Conservation (phyloP, 2,888 invertebrate species). For the Cordylochernes scorpioides region DNA sequence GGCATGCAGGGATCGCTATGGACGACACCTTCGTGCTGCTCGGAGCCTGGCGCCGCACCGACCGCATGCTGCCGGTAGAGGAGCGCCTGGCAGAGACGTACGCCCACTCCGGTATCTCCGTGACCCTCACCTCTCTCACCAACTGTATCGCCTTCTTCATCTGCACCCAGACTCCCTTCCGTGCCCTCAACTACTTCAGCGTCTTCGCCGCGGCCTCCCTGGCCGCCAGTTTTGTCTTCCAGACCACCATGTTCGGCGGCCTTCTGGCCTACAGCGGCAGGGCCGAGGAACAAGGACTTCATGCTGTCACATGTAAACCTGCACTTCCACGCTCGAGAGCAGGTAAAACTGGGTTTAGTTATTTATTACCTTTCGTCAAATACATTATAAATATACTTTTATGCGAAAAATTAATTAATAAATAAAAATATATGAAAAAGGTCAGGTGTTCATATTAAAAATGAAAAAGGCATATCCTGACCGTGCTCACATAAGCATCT, state of each 20-base stretch:
- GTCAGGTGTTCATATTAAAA: too few species aligned
- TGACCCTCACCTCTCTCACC: slow-evolving; percentile 75
- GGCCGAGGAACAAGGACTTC: slow-evolving; percentile 58
- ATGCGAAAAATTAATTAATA: too few species aligned
- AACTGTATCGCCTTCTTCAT: slow-evolving; percentile 28
- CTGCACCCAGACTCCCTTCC: slow-evolving; percentile 69
- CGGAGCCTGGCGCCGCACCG: slow-evolving; percentile 74
- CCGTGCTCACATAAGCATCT: too few species aligned
- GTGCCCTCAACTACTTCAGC: slow-evolving; percentile 71
- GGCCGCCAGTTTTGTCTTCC: slow-evolving; percentile 65
- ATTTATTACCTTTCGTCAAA: too few species aligned
- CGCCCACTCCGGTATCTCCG: slow-evolving; percentile 82
- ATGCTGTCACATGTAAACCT: slow-evolving; percentile 39
- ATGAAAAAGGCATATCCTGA: too few species aligned
- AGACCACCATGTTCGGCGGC: slow-evolving; percentile 70
- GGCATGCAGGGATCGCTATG: slow-evolving; percentile 72
- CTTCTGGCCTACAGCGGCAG: slow-evolving; percentile 72
- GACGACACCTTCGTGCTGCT: slow-evolving; percentile 92
- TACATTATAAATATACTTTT: too few species aligned
- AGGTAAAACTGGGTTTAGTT: too few species aligned
- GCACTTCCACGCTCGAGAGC: slow-evolving; percentile 57
- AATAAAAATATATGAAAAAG: too few species aligned
- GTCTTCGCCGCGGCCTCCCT: slow-evolving; percentile 79
- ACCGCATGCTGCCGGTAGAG: slow-evolving; percentile 37
- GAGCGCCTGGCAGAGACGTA: slow-evolving; percentile 62